These are phyloP conservation scores for Drosophila neutralis DNA, from an alignment of 2,888 invertebrate genomes.

Conservation along the genomic window DNA sequence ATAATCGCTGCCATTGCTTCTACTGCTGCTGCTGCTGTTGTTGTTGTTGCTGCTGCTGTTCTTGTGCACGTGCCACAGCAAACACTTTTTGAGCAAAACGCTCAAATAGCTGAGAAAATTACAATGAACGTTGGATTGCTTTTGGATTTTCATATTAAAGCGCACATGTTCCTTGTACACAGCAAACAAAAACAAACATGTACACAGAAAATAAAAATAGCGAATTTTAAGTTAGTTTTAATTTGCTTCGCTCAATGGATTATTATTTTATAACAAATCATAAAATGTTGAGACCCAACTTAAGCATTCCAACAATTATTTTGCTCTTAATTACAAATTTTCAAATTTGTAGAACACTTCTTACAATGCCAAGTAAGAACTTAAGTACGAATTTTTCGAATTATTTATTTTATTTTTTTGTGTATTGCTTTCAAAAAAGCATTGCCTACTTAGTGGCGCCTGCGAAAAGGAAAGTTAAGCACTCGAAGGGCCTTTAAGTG, in stretches of 20 bases:
- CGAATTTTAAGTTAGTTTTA: neutral
- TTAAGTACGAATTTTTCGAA: neutral
- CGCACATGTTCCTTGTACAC: slow-evolving; percentile 22
- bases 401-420: neutral
- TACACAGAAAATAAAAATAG: slow-evolving; percentile 1
- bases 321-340: too few species aligned
- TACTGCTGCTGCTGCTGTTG: neutral
- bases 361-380: neutral
- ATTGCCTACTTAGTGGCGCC: slow-evolving; percentile 75
- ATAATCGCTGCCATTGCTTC: slow-evolving; percentile 35
- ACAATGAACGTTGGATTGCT: slow-evolving; percentile 58
- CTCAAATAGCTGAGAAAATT: slow-evolving; percentile 63
- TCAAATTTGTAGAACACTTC: neutral
- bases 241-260: neutral
- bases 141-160: slow-evolving; percentile 68
- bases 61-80: slow-evolving; percentile 50
- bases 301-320: neutral
- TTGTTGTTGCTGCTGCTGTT: slow-evolving; percentile 15
- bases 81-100: slow-evolving; percentile 41
- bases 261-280: neutral
- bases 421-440: slow-evolving; percentile 42
- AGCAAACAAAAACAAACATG: neutral
- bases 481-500: slow-evolving; percentile 61
- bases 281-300: neutral
- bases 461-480: slow-evolving; percentile 73